phyloP scores from a whole-genome alignment of 2,888 invertebrate species.

The Nudaria mundana region DNA sequence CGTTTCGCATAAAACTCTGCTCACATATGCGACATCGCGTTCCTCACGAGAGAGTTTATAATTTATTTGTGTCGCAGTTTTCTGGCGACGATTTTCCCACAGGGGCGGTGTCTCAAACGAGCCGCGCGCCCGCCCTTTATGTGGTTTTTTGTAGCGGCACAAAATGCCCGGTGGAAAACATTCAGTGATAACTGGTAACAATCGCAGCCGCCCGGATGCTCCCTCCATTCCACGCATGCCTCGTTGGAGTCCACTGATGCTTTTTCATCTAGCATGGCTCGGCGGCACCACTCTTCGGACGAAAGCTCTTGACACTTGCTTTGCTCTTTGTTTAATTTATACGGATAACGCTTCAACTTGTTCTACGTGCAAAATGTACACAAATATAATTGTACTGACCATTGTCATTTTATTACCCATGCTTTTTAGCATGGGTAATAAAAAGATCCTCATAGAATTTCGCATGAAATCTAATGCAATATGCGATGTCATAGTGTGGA shows the following conservation, averaged over 20 bases:
- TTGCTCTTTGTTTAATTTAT: too few relatives aligned
- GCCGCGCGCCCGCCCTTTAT: constrained; percentile 78
- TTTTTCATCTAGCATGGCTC: constrained; percentile 72
- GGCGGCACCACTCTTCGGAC: constrained; percentile 31
- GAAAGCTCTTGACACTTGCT: constrained; percentile 50
- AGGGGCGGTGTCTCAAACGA: constrained; percentile 79
- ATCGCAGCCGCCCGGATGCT: constrained; percentile 80
- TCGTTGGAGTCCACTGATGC: constrained; percentile 64
- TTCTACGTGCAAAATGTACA: too few relatives aligned
- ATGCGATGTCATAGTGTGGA: too few relatives aligned
- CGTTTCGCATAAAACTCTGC: constrained; percentile 49
- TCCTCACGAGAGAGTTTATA: constrained; percentile 75
- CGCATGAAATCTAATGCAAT: too few relatives aligned
- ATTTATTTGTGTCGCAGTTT: constrained; percentile 79
- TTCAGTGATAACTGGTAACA: constrained; percentile 81
- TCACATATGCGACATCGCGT: constrained; percentile 54
- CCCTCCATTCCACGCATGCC: constrained; percentile 77
- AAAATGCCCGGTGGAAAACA: constrained; percentile 79
- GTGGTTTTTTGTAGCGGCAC: constrained; percentile 78
- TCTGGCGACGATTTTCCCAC: constrained; percentile 81
- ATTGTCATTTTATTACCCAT: too few relatives aligned
- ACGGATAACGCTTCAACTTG: constrained; percentile 31
- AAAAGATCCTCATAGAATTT: too few relatives aligned
- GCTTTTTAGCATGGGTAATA: too few relatives aligned
- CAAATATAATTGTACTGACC: too few relatives aligned